Conservation (phyloP, 2,888 invertebrate species). For the Tortrix viridana region DNA sequence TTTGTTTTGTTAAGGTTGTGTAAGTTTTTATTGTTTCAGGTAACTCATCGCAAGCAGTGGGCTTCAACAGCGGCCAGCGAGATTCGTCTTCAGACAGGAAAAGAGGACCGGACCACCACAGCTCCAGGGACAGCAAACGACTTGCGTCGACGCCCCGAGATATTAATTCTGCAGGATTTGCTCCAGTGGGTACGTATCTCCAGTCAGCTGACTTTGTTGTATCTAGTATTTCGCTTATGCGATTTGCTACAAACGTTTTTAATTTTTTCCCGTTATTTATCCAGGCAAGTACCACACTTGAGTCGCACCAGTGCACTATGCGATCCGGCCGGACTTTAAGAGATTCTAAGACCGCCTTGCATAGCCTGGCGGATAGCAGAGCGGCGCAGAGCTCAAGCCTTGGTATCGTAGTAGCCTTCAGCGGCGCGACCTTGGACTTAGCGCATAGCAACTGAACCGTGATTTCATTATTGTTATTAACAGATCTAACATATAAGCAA, state of each 20-base stretch:
- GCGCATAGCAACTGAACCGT: not conserved
- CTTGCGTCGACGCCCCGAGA: slow-evolving; percentile 29
- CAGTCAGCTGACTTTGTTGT: slow-evolving; percentile 8
- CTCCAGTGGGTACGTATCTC: slow-evolving; percentile 34
- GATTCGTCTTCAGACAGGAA: slow-evolving; percentile 23
- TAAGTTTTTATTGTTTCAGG: slow-evolving; percentile 3
- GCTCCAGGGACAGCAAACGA: not conserved
- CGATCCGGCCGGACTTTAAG: slow-evolving; percentile 26
- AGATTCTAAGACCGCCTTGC: slow-evolving; percentile 29
- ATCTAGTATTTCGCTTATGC: slow-evolving; percentile 21
- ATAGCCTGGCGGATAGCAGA: slow-evolving; percentile 28
- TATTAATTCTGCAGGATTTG: slow-evolving; percentile 38
- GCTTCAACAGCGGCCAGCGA: slow-evolving; percentile 21
- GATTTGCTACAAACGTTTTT: slow-evolving; percentile 36
- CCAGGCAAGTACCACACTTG: slow-evolving; percentile 36
- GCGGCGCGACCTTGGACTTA: slow-evolving; percentile 41
- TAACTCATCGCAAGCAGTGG: slow-evolving; percentile 9
- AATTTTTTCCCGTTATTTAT: slow-evolving; percentile 13
- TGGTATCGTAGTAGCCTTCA: slow-evolving; percentile 47
- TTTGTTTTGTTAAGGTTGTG: no score
- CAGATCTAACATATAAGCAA: slow-evolving; percentile 45
- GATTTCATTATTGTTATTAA: slow-evolving; percentile 19
- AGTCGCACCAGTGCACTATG: slow-evolving; percentile 42
- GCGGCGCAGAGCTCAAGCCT: slow-evolving; percentile 45
- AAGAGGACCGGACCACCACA: slow-evolving; percentile 36